Percentiles rank a stretch among this genome's conserved stretches.
Conservation (phyloP, 2,888 invertebrate genomes). For the Tanytarsus gracilentus region DNA sequence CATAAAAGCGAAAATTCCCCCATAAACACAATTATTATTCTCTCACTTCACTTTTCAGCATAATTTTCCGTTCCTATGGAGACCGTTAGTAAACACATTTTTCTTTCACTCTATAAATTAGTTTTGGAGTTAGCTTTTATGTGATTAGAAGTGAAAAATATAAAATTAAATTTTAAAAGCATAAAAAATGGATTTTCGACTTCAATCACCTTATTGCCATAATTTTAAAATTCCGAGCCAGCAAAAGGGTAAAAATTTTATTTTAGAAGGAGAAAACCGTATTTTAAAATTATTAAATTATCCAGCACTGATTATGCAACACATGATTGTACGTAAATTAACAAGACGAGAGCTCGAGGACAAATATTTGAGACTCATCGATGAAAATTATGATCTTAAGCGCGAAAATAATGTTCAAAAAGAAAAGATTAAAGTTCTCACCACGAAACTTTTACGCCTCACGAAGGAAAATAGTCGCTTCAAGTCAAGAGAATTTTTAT, state of each 20-base stretch:
- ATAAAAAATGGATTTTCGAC: slow-evolving; percentile 10
- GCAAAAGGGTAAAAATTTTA: slow-evolving; percentile 1
- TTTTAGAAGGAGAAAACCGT: not conserved
- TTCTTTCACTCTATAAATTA: no score
- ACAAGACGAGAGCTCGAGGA: slow-evolving; percentile 32
- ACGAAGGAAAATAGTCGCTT: slow-evolving; percentile 19
- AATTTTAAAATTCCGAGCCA: slow-evolving; percentile 8
- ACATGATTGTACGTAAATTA: slow-evolving; percentile 29
- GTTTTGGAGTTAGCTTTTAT: no score
- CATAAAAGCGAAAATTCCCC: no score
- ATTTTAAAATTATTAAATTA: not conserved
- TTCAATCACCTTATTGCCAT: slow-evolving; percentile 13
- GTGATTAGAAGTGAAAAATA: no score
- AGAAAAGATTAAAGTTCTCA: slow-evolving; percentile 32
- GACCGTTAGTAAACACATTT: no score
- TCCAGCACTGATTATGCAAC: slow-evolving; percentile 18
- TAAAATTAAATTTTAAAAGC: not conserved
- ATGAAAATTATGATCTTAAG: slow-evolving; percentile 32
- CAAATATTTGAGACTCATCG: slow-evolving; percentile 32
- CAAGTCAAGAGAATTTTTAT: slow-evolving; percentile 13
- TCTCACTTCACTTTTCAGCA: no score
- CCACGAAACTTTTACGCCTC: slow-evolving; percentile 31
- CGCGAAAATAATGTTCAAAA: slow-evolving; percentile 31
- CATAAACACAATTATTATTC: no score
- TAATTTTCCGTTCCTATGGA: no score